Evolutionary conservation across 2,888 invertebrate genomes (phyloP).

Genomic region (Hirtodrosophila confusa): DNA sequence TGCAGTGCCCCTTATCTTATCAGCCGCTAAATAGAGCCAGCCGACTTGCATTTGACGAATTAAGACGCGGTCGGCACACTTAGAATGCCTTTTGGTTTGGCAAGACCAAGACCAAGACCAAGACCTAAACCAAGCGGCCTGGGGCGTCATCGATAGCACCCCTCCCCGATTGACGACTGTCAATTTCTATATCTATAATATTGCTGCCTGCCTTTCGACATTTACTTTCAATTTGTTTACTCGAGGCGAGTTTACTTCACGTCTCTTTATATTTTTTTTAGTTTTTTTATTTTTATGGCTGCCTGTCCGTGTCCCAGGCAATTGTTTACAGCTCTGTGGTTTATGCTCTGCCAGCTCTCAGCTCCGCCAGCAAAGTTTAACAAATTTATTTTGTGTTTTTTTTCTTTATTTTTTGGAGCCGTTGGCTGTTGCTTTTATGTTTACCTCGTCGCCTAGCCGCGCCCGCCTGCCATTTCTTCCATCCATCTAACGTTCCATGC

Average conservation of each 20-base stretch:
- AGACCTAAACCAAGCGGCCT: slow-evolving; percentile 10
- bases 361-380: slow-evolving; percentile 47
- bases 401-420: slow-evolving; percentile 32
- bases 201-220: slow-evolving; percentile 47
- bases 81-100: slow-evolving; percentile 32
- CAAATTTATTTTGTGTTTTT: slow-evolving; percentile 56
- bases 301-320: slow-evolving; percentile 33
- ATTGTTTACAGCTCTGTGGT: slow-evolving; percentile 69
- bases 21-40: slow-evolving; percentile 10
- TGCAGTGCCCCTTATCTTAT: slow-evolving; percentile 53
- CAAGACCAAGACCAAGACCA: background rate
- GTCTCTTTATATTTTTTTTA: slow-evolving; percentile 4
- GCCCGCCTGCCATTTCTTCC: background rate
- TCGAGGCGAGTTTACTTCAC: slow-evolving; percentile 32
- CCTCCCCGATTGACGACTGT: slow-evolving; percentile 42
- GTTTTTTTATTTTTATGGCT: slow-evolving; percentile 21
- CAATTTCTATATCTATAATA: slow-evolving; percentile 58
- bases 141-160: slow-evolving; percentile 34
- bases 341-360: slow-evolving; percentile 51
- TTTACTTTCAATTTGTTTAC: slow-evolving; percentile 64
- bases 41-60: slow-evolving; percentile 50
- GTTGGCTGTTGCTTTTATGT: slow-evolving; percentile 41
- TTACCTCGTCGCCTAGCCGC: slow-evolving; percentile 31
- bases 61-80: slow-evolving; percentile 66
- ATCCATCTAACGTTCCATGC: slow-evolving; percentile 21